phyloP scores from a whole-genome alignment of 2,797 vertebrate species.

The Coilia nasus region DNA sequence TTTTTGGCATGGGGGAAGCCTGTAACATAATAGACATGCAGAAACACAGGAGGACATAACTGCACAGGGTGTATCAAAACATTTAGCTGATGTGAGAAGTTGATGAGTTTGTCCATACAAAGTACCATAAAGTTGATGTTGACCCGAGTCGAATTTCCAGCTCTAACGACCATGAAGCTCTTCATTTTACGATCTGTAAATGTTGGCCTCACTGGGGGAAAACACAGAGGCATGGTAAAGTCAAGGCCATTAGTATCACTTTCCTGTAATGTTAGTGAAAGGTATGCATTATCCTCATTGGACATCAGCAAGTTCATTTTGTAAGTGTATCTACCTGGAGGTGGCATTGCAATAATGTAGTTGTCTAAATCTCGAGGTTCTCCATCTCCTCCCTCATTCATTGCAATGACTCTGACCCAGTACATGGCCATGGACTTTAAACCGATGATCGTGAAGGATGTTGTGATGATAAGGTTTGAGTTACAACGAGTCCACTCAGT shows the following conservation, averaged over 20 bases:
- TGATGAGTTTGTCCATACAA: background rate
- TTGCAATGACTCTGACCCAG: conserved; percentile 79
- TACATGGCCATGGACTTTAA: conserved; percentile 79
- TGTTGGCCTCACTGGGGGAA: conserved; percentile 77
- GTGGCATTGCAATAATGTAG: conserved; percentile 69
- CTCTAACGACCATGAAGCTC: conserved; percentile 76
- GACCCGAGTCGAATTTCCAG: conserved; percentile 76
- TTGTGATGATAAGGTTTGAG: conserved; percentile 63
- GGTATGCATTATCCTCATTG: background rate
- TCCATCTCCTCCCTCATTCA: conserved; percentile 77
- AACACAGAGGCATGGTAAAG: background rate
- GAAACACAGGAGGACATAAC: background rate
- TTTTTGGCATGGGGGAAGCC: conserved; percentile 79
- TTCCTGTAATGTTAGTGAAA: background rate
- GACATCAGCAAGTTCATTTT: background rate
- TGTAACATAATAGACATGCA: conserved; percentile 51
- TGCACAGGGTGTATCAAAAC: background rate
- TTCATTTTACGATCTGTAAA: conserved; percentile 78
- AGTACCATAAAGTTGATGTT: conserved; percentile 74
- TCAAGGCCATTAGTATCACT: background rate
- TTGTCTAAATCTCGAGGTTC: conserved; percentile 75
- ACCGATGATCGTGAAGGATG: conserved; percentile 78
- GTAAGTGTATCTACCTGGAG: conserved; percentile 70
- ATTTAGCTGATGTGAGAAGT: background rate
- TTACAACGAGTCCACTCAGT: conserved; percentile 82